Percentiles rank a stretch among this genome's conserved stretches.
These are phyloP conservation scores for Odocoileus hemionus DNA, from an alignment of 2,113 vertebrate genomes.

Conservation along the genomic window DNA sequence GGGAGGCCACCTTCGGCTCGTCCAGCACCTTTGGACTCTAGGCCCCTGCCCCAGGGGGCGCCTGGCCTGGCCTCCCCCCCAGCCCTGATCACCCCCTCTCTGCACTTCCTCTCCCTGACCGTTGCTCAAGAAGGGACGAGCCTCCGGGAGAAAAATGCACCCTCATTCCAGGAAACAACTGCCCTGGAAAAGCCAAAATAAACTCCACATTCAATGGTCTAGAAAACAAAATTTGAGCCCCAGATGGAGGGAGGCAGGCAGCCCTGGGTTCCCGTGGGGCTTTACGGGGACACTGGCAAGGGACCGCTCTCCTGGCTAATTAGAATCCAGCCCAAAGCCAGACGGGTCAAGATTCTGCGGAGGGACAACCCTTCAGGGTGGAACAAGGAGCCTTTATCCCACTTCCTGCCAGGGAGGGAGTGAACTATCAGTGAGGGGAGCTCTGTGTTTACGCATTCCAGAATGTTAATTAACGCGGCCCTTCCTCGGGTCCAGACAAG, in stretches of 20 bases:
- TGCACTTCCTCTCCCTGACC: not conserved
- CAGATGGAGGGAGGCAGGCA: not conserved
- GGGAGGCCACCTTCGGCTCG: rapidly evolving
- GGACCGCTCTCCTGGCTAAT: not conserved
- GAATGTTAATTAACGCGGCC: not conserved
- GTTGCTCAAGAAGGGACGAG: rapidly evolving
- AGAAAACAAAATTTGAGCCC: not conserved
- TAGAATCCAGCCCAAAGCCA: not conserved
- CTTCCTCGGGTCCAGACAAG: not conserved
- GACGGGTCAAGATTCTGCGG: rapidly evolving
- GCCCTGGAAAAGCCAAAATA: not conserved
- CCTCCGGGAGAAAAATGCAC: not conserved
- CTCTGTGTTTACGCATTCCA: not conserved
- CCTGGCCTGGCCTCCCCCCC: rapidly evolving
- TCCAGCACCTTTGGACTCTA: rapidly evolving
- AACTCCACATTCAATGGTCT: not conserved
- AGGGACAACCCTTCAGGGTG: not conserved
- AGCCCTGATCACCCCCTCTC: rapidly evolving
- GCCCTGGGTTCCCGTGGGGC: not conserved
- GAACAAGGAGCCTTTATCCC: not conserved
- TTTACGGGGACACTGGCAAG: rapidly evolving
- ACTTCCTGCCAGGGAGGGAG: not conserved
- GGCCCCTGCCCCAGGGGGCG: rapidly evolving
- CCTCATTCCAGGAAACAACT: conserved; percentile 1
- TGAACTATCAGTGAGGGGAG: not conserved